phyloP scores from a whole-genome alignment of 2,797 vertebrate species.

The Scyliorhinus canicula region DNA sequence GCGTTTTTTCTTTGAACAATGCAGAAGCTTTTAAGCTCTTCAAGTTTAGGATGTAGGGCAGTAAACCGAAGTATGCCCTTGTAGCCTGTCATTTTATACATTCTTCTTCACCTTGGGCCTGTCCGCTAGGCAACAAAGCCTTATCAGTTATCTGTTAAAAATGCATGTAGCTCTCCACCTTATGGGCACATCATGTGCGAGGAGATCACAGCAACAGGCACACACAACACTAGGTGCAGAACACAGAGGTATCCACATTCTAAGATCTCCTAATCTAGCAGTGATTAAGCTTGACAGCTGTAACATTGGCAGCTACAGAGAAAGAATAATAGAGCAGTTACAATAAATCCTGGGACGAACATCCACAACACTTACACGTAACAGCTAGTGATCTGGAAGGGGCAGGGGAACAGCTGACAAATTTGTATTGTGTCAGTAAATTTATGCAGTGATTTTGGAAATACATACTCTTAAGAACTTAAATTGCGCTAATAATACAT shows the following conservation, averaged over 20 bases:
- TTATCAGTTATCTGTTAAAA: neutral
- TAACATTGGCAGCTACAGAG: slow-evolving; percentile 18
- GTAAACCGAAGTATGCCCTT: neutral
- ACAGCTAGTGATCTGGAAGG: neutral
- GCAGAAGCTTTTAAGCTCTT: neutral
- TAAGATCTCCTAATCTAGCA: neutral
- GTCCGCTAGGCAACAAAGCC: neutral
- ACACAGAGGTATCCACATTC: neutral
- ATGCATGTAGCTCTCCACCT: neutral
- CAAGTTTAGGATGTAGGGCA: neutral
- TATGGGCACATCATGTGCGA: neutral
- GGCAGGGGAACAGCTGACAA: neutral
- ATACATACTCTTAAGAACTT: neutral
- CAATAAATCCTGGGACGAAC: slow-evolving; percentile 21
- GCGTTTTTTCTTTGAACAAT: neutral
- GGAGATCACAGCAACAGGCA: neutral
- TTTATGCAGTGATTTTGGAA: neutral
- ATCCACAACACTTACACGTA: slow-evolving; percentile 18
- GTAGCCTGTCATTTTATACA: neutral
- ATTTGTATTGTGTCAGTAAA: slow-evolving; percentile 17
- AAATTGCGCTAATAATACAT: neutral
- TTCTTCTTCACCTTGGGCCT: neutral
- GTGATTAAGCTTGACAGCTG: slow-evolving; percentile 34
- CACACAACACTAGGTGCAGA: neutral
- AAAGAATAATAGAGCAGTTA: slow-evolving; percentile 2